Evolutionary conservation across 2,113 vertebrate species (phyloP).

Genomic region (Tiliqua scincoides): DNA sequence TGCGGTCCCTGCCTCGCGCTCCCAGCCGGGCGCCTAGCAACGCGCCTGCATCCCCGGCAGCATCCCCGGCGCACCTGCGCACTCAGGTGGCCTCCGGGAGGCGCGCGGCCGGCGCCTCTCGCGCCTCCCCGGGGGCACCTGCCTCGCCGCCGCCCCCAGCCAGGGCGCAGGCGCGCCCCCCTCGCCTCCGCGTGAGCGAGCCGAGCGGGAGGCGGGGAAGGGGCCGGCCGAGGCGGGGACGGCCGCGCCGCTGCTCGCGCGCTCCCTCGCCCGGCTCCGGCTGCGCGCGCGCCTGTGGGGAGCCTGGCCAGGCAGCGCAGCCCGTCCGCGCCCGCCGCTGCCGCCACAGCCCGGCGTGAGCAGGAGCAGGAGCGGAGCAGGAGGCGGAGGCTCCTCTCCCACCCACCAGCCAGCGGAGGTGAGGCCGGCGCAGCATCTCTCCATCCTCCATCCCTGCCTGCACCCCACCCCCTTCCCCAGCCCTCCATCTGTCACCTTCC

Average conservation of each 20-base stretch:
- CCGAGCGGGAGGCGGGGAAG: not conserved
- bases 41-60: not conserved
- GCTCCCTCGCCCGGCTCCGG: not conserved
- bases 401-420: conserved; percentile 60
- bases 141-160: not conserved
- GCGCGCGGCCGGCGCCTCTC: not conserved
- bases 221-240: not conserved
- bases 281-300: conserved; percentile 3
- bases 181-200: conserved; percentile 37
- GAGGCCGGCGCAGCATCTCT: conserved; percentile 64
- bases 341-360: conserved; percentile 36
- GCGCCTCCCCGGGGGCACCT: not conserved
- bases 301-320: conserved; percentile 3
- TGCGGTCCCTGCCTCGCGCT: not conserved
- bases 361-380: conserved; percentile 52
- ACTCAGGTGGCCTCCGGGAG: not conserved
- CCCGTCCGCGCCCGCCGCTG: conserved; percentile 22
- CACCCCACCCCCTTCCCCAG: not conserved
- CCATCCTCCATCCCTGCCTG: not conserved
- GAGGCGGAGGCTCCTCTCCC: conserved; percentile 24
- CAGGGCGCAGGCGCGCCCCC: conserved; percentile 55
- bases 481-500: conserved; percentile 51
- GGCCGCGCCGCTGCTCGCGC: not conserved
- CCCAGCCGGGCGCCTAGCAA: conserved; percentile 1
- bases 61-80: not conserved